Evolutionary conservation across 2,888 invertebrate genomes (phyloP).

Genomic region (Drepana falcataria): DNA sequence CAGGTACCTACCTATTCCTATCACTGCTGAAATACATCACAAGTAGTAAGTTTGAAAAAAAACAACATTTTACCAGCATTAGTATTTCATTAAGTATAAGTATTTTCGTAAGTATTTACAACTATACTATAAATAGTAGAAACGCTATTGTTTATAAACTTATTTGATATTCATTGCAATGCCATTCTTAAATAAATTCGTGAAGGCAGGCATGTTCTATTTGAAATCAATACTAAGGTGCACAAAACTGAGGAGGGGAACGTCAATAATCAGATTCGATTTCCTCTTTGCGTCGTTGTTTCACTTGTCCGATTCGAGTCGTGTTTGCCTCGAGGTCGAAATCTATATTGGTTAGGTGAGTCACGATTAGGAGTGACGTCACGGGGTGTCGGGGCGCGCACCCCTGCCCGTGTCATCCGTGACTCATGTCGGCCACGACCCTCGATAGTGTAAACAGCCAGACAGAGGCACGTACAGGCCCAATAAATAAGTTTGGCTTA

Average conservation of each 20-base stretch:
- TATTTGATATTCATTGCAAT: too few species aligned
- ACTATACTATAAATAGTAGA: too few species aligned
- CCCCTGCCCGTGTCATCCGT: constrained; percentile 52
- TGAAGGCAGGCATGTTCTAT: not conserved
- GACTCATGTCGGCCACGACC: constrained; percentile 44
- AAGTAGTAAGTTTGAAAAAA: too few species aligned
- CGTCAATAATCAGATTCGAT: not conserved
- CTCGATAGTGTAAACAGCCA: constrained; percentile 35
- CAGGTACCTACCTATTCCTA: too few species aligned
- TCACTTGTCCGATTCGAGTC: constrained; percentile 12
- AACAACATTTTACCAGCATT: too few species aligned
- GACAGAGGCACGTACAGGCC: constrained; percentile 21
- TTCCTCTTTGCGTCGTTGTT: not conserved
- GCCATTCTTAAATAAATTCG: too few species aligned
- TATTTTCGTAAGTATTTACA: too few species aligned
- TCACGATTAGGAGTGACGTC: constrained; percentile 54
- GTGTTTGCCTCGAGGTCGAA: constrained; percentile 29
- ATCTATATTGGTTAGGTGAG: constrained; percentile 44
- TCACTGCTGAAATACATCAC: too few species aligned
- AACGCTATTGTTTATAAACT: too few species aligned
- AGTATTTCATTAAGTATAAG: too few species aligned
- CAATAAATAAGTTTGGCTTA: constrained; percentile 31
- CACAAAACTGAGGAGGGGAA: not conserved
- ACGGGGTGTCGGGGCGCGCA: constrained; percentile 49
- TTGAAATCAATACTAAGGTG: not conserved